phyloP scores from a whole-genome alignment of 2,797 vertebrate species.

The Myotis vivesi region DNA sequence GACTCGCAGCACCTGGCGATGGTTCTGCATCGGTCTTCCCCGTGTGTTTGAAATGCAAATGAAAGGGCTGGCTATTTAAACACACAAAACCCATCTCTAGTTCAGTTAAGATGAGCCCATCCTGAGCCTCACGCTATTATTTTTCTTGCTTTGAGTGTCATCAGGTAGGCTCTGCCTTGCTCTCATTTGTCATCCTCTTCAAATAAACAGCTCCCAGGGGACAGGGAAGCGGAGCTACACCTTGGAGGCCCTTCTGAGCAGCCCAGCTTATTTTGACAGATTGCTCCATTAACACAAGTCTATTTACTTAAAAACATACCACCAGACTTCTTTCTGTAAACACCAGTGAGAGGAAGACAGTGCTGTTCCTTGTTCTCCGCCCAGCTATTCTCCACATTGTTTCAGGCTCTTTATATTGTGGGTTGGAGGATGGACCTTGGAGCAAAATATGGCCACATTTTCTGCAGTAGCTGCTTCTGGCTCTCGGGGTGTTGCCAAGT shows the following conservation, averaged over 20 bases:
- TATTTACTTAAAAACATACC: slow-evolving; percentile 47
- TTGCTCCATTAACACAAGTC: slow-evolving; percentile 38
- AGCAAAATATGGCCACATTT: neutral
- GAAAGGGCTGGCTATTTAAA: slow-evolving; percentile 27
- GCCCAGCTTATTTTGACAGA: slow-evolving; percentile 33
- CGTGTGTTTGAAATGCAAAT: neutral
- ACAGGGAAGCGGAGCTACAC: neutral
- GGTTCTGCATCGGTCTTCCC: neutral
- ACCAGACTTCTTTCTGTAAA: slow-evolving; percentile 5
- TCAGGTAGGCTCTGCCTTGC: neutral
- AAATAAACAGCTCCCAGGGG: slow-evolving; percentile 31
- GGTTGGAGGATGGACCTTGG: neutral
- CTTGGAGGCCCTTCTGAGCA: neutral
- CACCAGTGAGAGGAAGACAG: neutral
- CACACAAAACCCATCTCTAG: neutral
- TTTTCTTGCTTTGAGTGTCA: slow-evolving; percentile 21
- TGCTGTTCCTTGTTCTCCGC: neutral
- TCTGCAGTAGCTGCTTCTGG: neutral
- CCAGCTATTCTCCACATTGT: neutral
- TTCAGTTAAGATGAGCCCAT: neutral
- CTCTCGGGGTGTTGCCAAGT: neutral
- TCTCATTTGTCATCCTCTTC: slow-evolving; percentile 6
- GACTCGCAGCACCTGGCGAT: neutral
- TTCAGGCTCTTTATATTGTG: neutral
- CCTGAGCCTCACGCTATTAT: neutral